phyloP scores from a whole-genome alignment of 2,888 invertebrate species.

The Macaria notata region DNA sequence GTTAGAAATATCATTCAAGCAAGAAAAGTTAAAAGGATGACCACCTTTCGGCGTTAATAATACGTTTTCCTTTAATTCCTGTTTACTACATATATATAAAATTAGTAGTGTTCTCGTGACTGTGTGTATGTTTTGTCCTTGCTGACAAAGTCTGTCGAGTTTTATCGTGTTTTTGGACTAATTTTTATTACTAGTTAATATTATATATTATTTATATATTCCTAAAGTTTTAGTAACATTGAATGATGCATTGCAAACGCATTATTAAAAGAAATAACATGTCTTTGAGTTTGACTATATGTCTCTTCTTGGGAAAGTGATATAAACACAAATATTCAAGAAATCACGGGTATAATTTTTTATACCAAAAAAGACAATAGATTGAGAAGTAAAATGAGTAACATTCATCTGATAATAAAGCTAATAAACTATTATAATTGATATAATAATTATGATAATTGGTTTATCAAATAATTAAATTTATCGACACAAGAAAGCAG shows the following conservation, averaged over 20 bases:
- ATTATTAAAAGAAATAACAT: too few species aligned
- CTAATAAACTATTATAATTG: background rate
- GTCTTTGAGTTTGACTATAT: background rate
- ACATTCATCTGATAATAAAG: background rate
- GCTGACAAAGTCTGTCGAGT: constrained; percentile 57
- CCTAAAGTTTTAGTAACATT: too few species aligned
- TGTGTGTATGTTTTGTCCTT: constrained; percentile 67
- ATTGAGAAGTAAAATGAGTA: background rate
- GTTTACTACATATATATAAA: constrained; percentile 12
- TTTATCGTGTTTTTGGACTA: constrained; percentile 39
- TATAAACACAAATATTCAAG: too few species aligned
- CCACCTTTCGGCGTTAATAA: too few species aligned
- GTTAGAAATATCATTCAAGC: too few species aligned
- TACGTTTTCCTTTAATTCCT: too few species aligned
- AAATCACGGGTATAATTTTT: too few species aligned
- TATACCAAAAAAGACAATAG: too few species aligned
- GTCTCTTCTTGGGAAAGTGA: background rate
- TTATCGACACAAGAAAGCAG: constrained; percentile 31
- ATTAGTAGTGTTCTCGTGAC: constrained; percentile 51
- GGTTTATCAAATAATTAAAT: too few species aligned
- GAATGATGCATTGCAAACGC: too few species aligned
- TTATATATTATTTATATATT: background rate
- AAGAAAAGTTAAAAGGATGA: too few species aligned
- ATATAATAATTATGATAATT: too few species aligned
- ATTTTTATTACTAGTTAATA: background rate